Evolutionary conservation across 2,113 vertebrate species (phyloP), one percentile per base, ranked within the genome.

Genomic region (Gallinago undulata): DNA sequence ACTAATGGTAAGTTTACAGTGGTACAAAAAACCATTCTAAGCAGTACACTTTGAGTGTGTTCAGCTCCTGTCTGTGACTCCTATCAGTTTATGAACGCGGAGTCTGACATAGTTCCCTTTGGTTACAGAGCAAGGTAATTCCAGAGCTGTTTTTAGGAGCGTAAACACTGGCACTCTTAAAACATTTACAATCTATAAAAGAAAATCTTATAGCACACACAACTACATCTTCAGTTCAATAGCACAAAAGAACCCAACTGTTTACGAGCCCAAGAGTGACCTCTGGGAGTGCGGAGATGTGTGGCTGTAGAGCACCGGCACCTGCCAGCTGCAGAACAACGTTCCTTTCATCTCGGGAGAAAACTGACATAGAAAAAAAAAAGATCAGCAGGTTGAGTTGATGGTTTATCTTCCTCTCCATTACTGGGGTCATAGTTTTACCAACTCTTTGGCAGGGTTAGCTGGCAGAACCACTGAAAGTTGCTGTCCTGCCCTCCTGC

Each of bases 181-280:
- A 94, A 67, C 25, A 50, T 79, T 95, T 64, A 62, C 45, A 55
- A 27, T 33, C 69, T 76, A n/a, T 56, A 43, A 82, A 69, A 79
- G 45, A 48, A 86, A 89, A 90, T 35, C 59, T 84, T n/a, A 45
- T 2, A 76, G 86, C 48, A 87, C 60, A 85, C 67, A 31, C 45
- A 73, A 50, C 33, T 72, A 30, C 10, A 53, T 87, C 69, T 87
- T 64, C 77, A 91, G 45, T 12, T 82, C 78, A 64, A 47, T 0
- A 69, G 47, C 83, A 94, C 64, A 56, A 48, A 87, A 11, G 31
- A 56, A 4, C 33, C 37, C 43, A 60, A 47, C 76, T 78, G 60
- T 79, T 81, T 27, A n/a, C 1, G 9, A 87, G 77, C 57, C 77
- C 91, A 91, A 73, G 53, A 84, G 86, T 80, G 94, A 87, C 90